These are phyloP conservation scores for Drosophila longiperda DNA, from an alignment of 2,888 invertebrate species.

Conservation along the genomic window DNA sequence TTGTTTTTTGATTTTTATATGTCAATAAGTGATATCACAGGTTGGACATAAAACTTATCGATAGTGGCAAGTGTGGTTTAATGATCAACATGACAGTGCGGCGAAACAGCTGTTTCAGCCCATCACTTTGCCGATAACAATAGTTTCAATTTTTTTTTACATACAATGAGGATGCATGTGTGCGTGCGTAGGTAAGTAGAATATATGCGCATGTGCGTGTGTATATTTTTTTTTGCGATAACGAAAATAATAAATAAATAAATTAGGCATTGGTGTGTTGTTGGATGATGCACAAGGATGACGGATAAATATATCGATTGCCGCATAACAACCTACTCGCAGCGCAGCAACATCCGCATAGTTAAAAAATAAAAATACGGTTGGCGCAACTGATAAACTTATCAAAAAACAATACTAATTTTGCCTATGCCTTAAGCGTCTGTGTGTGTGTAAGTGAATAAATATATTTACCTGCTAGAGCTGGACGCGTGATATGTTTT, in stretches of 20 bases:
- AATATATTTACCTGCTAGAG: neutral
- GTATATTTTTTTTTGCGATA: conserved; percentile 50
- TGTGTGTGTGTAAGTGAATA: conserved; percentile 4
- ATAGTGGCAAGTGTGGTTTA: conserved; percentile 22
- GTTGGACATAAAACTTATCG: neutral
- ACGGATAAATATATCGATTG: conserved; percentile 41
- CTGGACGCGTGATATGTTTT: neutral
- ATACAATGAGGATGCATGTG: conserved; percentile 34
- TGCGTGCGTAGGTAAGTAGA: conserved; percentile 34
- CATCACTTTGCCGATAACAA: conserved; percentile 34
- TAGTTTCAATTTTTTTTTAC: conserved; percentile 20
- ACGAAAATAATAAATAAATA: conserved; percentile 69
- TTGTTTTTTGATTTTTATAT: neutral
- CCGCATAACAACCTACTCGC: conserved; percentile 22
- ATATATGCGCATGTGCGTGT: conserved; percentile 20
- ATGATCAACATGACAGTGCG: neutral
- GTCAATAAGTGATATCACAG: neutral
- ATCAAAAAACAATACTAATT: conserved; percentile 64
- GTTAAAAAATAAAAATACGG: conserved; percentile 44
- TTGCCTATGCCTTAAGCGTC: conserved; percentile 25
- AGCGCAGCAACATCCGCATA: conserved; percentile 7
- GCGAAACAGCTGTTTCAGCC: conserved; percentile 35
- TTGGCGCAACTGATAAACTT: conserved; percentile 70
- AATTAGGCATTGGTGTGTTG: conserved; percentile 51
- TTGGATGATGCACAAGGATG: conserved; percentile 68